A percentile compares a stretch with the other conserved stretches of the same genome.
Evolutionary conservation across 30 jellyfish, hydroid and myxozoan species (phyloP).

Genomic region (Mastigias papua): DNA sequence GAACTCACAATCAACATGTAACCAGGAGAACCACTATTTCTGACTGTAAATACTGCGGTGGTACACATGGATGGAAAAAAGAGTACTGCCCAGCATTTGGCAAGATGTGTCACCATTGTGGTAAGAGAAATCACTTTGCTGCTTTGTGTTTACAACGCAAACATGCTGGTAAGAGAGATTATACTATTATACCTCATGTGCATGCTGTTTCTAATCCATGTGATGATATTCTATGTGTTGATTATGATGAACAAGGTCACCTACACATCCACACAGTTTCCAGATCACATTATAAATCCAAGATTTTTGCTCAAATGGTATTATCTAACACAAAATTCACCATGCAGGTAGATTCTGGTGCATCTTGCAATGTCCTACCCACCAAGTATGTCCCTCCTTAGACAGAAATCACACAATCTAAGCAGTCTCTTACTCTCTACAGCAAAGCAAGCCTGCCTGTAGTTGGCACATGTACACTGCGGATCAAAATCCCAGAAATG

Average conservation of each 20-base stretch:
- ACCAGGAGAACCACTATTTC: conserved; percentile 9
- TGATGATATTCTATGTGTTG: conserved; percentile 6
- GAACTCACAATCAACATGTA: conserved; percentile 9
- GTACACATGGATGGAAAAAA: too few species aligned
- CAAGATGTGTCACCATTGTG: conserved; percentile 16
- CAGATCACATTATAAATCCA: too few species aligned
- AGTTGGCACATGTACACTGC: neutral
- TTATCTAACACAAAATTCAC: conserved; percentile 41
- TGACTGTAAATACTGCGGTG: too few species aligned
- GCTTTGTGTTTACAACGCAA: neutral
- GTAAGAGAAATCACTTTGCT: too few species aligned
- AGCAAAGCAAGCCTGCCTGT: too few species aligned
- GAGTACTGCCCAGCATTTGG: conserved; percentile 46
- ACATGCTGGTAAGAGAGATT: conserved; percentile 5
- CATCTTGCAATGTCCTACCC: too few species aligned
- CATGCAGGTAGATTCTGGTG: too few species aligned
- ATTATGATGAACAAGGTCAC: neutral
- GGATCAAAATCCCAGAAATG: too few species aligned
- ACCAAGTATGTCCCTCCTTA: too few species aligned
- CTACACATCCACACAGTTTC: too few species aligned
- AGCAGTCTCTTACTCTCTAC: conserved; percentile 20
- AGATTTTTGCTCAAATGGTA: conserved; percentile 9
- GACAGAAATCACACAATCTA: too few species aligned
- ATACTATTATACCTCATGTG: conserved; percentile 1
- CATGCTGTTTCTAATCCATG: conserved; percentile 24